Conservation (phyloP, 1,140 invertebrate genomes). For the Eufriesea mexicana region DNA sequence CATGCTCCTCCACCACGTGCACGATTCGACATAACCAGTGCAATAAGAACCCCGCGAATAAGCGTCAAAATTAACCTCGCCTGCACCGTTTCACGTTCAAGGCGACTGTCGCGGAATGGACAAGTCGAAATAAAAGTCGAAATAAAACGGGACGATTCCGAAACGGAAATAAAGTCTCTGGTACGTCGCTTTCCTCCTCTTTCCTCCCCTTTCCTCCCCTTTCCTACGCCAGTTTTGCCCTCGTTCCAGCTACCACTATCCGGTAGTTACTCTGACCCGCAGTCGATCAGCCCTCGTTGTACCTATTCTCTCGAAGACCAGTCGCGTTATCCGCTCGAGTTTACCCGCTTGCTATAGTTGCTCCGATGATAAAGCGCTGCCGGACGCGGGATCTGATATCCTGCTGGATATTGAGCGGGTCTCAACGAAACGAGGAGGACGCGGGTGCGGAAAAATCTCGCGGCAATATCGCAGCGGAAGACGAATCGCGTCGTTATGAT, state of each 20-base stretch:
- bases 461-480: conserved; percentile 31
- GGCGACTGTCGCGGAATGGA: not conserved
- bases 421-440: conserved; percentile 31
- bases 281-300: conserved; percentile 25
- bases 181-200: conserved; percentile 3
- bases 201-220: conserved; percentile 41
- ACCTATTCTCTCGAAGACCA: conserved; percentile 50
- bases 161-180: conserved; percentile 57
- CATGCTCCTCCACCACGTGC: not conserved
- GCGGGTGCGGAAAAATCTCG: conserved; percentile 43
- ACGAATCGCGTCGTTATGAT: conserved; percentile 29
- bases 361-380: conserved; percentile 58
- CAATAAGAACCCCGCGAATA: conserved; percentile 39
- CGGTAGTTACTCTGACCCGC: conserved; percentile 24
- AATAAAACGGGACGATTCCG: conserved; percentile 62
- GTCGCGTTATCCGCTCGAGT: conserved; percentile 61
- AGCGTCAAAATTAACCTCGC: conserved; percentile 70
- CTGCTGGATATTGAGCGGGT: conserved; percentile 46
- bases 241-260: not conserved
- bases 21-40: not conserved
- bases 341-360: conserved; percentile 54
- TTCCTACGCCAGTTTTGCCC: conserved; percentile 1
- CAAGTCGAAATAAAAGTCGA: conserved; percentile 43
- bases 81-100: conserved; percentile 4
- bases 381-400: conserved; percentile 58